phyloP scores from a whole-genome alignment of 53 echinoderm and acorn worm genomes.

The Astropecten irregularis region DNA sequence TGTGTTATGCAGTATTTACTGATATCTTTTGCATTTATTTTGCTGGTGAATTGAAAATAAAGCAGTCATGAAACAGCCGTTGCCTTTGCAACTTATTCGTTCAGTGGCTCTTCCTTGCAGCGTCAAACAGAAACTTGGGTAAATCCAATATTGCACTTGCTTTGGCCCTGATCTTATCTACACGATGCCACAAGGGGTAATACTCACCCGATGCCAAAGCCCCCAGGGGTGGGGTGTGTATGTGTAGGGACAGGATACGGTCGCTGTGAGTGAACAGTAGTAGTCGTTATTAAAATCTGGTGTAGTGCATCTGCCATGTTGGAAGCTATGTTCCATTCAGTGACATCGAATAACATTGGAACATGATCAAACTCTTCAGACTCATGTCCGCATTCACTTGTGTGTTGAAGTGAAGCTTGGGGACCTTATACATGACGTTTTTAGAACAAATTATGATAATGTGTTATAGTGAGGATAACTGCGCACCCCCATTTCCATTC shows the following conservation, averaged over 20 bases:
- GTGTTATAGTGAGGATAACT: too few relatives aligned
- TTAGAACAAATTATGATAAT: too few relatives aligned
- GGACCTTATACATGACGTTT: too few relatives aligned
- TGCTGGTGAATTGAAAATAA: too few relatives aligned
- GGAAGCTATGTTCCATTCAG: neutral
- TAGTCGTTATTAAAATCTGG: slow-evolving; percentile 2
- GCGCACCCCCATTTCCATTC: too few relatives aligned
- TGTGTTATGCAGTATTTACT: too few relatives aligned
- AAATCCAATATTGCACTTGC: slow-evolving; percentile 58
- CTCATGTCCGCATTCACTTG: too few relatives aligned
- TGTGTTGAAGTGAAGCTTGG: too few relatives aligned
- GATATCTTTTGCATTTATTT: too few relatives aligned
- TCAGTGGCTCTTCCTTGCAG: slow-evolving; percentile 14
- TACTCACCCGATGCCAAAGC: slow-evolving; percentile 48
- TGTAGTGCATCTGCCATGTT: neutral
- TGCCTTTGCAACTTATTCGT: neutral
- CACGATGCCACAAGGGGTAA: slow-evolving; percentile 56
- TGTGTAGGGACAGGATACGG: neutral
- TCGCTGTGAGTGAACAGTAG: neutral
- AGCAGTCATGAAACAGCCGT: slow-evolving; percentile 29
- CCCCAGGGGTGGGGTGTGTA: slow-evolving; percentile 7
- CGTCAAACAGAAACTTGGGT: slow-evolving; percentile 18
- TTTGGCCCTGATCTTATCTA: slow-evolving; percentile 49
- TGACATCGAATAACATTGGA: slow-evolving; percentile 24
- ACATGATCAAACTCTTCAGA: too few relatives aligned